A percentile compares a stretch with the other conserved stretches of the same genome.
These are phyloP conservation scores for Eumacrocentrus americanus DNA, from an alignment of 2,888 invertebrate species.

Conservation along the genomic window DNA sequence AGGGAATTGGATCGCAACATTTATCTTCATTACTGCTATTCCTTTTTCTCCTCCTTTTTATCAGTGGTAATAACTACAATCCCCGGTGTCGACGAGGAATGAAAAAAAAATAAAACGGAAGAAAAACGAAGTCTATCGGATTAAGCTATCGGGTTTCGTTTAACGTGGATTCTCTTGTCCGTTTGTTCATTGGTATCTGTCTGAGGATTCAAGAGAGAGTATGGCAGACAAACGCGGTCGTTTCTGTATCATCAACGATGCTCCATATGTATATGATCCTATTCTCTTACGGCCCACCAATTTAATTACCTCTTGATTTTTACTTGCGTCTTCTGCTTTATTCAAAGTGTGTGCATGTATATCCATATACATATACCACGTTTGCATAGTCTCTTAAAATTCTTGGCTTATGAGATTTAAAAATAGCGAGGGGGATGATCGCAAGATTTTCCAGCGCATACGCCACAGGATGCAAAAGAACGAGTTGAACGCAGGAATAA, in stretches of 20 bases:
- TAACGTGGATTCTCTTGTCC: constrained; percentile 20
- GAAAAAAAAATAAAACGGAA: constrained; percentile 8
- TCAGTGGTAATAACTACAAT: constrained; percentile 9
- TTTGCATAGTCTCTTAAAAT: constrained; percentile 5
- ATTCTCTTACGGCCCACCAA: constrained; percentile 20
- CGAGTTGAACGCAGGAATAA: constrained; percentile 11
- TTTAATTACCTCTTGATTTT: constrained; percentile 18
- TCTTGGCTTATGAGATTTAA: not conserved
- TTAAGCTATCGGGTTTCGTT: constrained; percentile 26
- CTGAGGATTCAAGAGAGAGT: constrained; percentile 12
- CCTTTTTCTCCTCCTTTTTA: not conserved
- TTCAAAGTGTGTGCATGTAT: not conserved
- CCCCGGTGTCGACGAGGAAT: not conserved
- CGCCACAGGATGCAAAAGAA: constrained; percentile 1
- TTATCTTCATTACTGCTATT: constrained; percentile 7
- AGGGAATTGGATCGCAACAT: not conserved
- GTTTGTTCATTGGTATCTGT: constrained; percentile 22
- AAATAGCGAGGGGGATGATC: not conserved
- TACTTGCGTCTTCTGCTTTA: not conserved
- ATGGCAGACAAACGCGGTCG: constrained; percentile 9
- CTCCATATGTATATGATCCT: constrained; percentile 21
- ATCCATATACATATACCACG: not conserved
- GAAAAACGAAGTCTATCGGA: constrained; percentile 15
- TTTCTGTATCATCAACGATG: not conserved
- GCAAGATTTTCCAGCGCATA: not conserved